A percentile compares a stretch with the other conserved stretches of the same genome.
Evolutionary conservation across 1,140 invertebrate genomes (phyloP).

Genomic region (Oncopodura yosiiana): DNA sequence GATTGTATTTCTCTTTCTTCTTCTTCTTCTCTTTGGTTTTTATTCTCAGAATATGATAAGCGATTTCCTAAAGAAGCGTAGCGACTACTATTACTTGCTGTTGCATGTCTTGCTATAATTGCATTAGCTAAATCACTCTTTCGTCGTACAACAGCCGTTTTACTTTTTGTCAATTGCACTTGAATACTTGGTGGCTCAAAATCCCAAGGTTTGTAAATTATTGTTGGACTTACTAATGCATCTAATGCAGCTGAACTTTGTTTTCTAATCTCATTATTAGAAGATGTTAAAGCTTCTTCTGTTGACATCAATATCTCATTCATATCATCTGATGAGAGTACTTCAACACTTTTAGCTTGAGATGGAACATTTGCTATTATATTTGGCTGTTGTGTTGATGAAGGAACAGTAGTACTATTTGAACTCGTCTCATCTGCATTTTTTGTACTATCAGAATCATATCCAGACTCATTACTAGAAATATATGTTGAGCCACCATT

Average conservation of each 20-base stretch:
- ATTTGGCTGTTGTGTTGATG: no score
- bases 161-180: constrained; percentile 12
- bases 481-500: constrained; percentile 4
- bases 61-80: not conserved
- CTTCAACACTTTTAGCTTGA: no score
- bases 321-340: no score
- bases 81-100: not conserved
- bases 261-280: no score
- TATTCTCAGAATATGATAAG: not conserved
- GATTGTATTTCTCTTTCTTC: not conserved
- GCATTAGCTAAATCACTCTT: constrained; percentile 32
- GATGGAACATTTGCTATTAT: no score
- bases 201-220: not conserved
- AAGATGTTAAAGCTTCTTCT: no score
- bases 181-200: constrained; percentile 7
- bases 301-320: no score
- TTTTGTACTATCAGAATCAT: constrained; percentile 33
- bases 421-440: constrained; percentile 21
- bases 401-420: not conserved
- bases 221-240: no score
- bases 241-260: no score
- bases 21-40: not conserved
- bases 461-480: constrained; percentile 33
- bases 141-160: constrained; percentile 24
- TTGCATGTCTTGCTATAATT: constrained; percentile 1